Base-by-base conservation (phyloP, 2,888 invertebrate species). In the Dolomedes plantarius region DNA sequence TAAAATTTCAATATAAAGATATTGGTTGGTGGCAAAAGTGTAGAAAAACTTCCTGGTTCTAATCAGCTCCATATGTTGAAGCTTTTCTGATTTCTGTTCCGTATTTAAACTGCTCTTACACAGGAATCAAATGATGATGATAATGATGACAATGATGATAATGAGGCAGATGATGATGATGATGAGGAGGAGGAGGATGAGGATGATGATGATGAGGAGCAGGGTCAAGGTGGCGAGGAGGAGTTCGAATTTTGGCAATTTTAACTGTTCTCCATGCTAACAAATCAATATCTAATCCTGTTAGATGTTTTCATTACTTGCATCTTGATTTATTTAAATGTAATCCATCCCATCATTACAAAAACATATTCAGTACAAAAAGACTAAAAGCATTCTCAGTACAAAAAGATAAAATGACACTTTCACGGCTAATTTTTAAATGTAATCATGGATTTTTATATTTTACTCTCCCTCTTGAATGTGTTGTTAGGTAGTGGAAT, bases 241-340 rank as follows among this genome's bases (percentile, higher is more conserved):
- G 86, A 86, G 76, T 86, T 86, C 76, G 86, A 86, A 62, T 86
- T 86, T 69, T 86, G 86, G 86, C 79, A 86, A 56, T 86, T 86
- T 76, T 86, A 80, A 86, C 31, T 39, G 23, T 41, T 23, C 23
- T 56, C 5, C 1, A 7, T 23, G 5, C 56, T 56, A 56, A 56
- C 56, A n/a, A 2, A 56, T 23, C 46, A 5, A 6, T 23, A 1
- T 16, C 16, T 56, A 56, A 56, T 11, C 5, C 36, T n/a, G 16
- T 46, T 19, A 23, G 56, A 1, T 23, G 11, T 56, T 56, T 56
- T 56, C 23, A 56, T 56, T 23, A 36, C 6, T 56, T 23, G 56
- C 56, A 56, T 56, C 23, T 56, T 56, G 19, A 5, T 5, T 2
- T 9, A 2, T 23, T 56, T 2, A 46, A n/a, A 46, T 2, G n/a